These are phyloP conservation scores for Stictonetta naevosa DNA, from an alignment of 2,113 vertebrate genomes.

Conservation along the genomic window DNA sequence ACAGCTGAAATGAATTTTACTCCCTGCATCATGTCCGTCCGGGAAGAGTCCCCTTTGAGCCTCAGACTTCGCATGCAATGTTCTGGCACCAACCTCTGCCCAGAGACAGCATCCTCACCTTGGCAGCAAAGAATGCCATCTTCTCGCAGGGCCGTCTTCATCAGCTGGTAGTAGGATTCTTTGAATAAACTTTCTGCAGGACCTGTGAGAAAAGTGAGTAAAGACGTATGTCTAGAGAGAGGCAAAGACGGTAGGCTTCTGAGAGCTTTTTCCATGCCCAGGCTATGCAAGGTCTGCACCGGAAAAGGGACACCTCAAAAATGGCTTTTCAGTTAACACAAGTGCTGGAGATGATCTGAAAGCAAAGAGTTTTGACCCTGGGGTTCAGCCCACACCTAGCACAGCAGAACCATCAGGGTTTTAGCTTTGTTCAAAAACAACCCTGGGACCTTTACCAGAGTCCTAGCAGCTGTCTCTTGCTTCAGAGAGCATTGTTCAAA, in stretches of 20 bases:
- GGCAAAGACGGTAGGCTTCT: neutral
- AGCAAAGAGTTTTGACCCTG: neutral
- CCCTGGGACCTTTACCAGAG: neutral
- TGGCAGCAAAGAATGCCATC: slow-evolving; percentile 97
- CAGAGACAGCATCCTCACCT: slow-evolving; percentile 77
- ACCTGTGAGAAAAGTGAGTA: slow-evolving; percentile 63
- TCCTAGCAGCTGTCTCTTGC: neutral
- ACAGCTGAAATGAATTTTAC: neutral
- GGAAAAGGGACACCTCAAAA: neutral
- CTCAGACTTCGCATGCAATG: neutral
- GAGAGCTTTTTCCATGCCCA: neutral
- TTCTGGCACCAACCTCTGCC: neutral
- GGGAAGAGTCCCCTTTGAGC: neutral
- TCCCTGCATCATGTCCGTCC: neutral
- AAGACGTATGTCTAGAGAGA: neutral
- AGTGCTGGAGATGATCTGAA: neutral
- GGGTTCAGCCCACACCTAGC: neutral
- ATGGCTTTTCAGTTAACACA: neutral
- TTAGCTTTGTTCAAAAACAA: neutral
- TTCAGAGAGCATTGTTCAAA: neutral
- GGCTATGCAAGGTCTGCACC: neutral
- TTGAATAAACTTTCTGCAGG: slow-evolving; percentile 98
- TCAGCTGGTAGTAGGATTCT: slow-evolving; percentile 96
- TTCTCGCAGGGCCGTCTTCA: slow-evolving; percentile 92
- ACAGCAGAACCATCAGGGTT: neutral